A percentile compares a stretch with the other conserved stretches of the same genome.
Conservation (phyloP, 2,888 invertebrate species). For the Pachliopta kotzebuea region DNA sequence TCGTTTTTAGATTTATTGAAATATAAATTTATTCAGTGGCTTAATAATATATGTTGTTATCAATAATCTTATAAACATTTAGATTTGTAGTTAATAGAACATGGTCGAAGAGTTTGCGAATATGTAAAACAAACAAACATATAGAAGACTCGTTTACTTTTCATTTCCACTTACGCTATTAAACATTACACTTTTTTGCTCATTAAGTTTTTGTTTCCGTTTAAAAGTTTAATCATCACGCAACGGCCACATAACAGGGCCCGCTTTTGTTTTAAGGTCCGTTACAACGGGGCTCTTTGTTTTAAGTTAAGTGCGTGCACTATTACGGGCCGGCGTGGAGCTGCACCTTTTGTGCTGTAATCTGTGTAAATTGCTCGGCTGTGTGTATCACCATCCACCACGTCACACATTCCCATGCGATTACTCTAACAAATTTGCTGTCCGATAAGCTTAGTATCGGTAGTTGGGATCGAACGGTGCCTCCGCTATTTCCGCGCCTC, state of each 20-base stretch:
- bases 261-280: conserved; percentile 24
- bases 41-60: no score
- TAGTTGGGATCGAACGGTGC: conserved; percentile 30
- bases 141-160: conserved; percentile 15
- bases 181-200: conserved; percentile 25
- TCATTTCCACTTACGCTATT: conserved; percentile 23
- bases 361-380: conserved; percentile 13
- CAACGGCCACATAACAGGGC: conserved; percentile 12
- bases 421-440: conserved; percentile 58
- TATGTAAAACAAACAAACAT: conserved; percentile 4
- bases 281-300: conserved; percentile 26
- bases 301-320: conserved; percentile 21
- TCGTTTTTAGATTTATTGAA: no score
- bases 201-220: conserved; percentile 23
- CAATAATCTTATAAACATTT: no score
- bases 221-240: conserved; percentile 24
- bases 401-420: conserved; percentile 52
- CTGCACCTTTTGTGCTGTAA: conserved; percentile 21
- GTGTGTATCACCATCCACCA: conserved; percentile 35
- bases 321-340: conserved; percentile 15
- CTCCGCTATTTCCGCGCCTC: conserved; percentile 16
- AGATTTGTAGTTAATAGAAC: neutral
- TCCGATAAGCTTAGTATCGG: conserved; percentile 37
- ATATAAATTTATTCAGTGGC: no score
- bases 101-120: neutral